Evolutionary conservation across 1,140 invertebrate species (phyloP).

Genomic region (Listronotus bonariensis): DNA sequence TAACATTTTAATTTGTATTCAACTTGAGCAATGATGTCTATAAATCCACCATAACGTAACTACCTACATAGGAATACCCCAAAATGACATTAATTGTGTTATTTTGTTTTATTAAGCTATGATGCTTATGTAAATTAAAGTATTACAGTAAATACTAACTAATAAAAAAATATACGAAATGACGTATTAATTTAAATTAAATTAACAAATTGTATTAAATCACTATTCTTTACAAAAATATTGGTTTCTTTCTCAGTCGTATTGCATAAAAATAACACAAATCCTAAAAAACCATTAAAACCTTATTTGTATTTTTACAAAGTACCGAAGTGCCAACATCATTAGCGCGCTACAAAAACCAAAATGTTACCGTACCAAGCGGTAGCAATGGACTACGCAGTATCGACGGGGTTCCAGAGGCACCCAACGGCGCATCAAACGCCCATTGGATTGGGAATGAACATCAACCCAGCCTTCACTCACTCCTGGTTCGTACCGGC

Average conservation of each 20-base stretch:
- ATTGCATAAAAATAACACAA: not conserved
- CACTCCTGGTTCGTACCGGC: constrained; percentile 92
- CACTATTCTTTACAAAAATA: no score
- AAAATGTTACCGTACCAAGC: constrained; percentile 84
- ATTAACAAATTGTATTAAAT: no score
- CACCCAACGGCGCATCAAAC: constrained; percentile 73
- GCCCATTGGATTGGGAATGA: constrained; percentile 65
- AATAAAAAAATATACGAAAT: no score
- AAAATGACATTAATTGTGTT: constrained; percentile 11
- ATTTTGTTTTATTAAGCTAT: constrained; percentile 2
- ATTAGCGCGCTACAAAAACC: constrained; percentile 12
- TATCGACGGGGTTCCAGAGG: constrained; percentile 71
- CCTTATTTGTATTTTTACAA: not conserved
- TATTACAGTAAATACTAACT: no score
- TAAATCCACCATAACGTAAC: constrained; percentile 6
- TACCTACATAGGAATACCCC: constrained; percentile 24
- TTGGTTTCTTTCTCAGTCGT: no score
- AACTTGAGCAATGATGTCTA: no score
- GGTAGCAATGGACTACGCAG: constrained; percentile 87
- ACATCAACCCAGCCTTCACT: constrained; percentile 72
- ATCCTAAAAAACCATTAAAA: not conserved
- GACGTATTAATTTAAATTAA: no score
- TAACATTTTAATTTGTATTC: no score
- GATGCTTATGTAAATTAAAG: constrained; percentile 6
- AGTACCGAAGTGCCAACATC: not conserved